phyloP scores from a whole-genome alignment of 2,113 vertebrate species.

The Illadopsis cleaveri region DNA sequence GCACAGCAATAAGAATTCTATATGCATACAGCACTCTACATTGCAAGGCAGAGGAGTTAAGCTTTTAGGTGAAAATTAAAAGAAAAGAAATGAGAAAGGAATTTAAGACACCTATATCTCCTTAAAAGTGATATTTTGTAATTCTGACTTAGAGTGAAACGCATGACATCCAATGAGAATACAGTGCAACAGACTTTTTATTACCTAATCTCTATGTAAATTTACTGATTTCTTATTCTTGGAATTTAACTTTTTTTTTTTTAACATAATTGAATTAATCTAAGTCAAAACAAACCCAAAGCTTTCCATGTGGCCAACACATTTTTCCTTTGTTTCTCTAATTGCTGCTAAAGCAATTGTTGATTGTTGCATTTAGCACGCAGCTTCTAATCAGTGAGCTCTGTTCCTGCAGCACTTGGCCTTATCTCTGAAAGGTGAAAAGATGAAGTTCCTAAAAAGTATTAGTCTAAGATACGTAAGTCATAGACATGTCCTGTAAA shows the following conservation, averaged over 20 bases:
- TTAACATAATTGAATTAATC: constrained; percentile 35
- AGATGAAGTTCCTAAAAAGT: not conserved
- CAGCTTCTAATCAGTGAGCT: not conserved
- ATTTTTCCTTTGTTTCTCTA: not conserved
- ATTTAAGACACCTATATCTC: not conserved
- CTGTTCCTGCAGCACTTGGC: not conserved
- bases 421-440: not conserved
- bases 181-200: constrained; percentile 31
- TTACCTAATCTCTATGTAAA: constrained; percentile 53
- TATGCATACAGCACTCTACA: not conserved
- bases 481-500: not conserved
- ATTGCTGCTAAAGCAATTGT: not conserved
- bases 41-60: not conserved
- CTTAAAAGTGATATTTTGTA: constrained; percentile 19
- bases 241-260: not conserved
- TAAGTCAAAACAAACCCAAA: not conserved
- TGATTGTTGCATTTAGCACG: not conserved
- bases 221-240: constrained; percentile 22
- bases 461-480: not conserved
- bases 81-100: constrained; percentile 12
- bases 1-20: constrained; percentile 3
- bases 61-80: not conserved
- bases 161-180: not conserved
- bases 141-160: constrained; percentile 6
- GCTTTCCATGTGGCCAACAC: not conserved